These are phyloP conservation scores for Hyperopisus bebe DNA, from an alignment of 2,113 vertebrate genomes.

Conservation along the genomic window DNA sequence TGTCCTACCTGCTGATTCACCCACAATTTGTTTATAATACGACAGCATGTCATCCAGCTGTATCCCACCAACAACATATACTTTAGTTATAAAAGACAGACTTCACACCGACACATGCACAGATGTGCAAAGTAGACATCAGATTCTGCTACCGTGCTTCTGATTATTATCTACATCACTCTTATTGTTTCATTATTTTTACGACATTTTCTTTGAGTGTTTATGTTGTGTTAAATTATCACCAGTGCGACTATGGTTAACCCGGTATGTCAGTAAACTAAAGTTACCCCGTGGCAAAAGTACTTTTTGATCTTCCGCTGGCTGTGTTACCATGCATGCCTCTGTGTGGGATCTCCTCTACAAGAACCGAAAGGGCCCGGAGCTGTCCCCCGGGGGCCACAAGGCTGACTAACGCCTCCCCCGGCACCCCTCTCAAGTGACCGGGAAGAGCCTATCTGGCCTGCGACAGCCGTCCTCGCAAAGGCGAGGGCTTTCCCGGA, in stretches of 20 bases:
- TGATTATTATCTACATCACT: background rate
- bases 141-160: background rate
- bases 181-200: background rate
- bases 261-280: background rate
- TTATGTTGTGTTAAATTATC: background rate
- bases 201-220: background rate
- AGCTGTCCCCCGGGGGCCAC: background rate
- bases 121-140: slow-evolving; percentile 18
- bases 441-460: slow-evolving; percentile 9
- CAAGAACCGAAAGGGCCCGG: background rate
- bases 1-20: background rate
- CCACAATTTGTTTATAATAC: background rate
- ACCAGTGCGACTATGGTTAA: background rate
- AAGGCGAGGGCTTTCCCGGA: slow-evolving; percentile 11
- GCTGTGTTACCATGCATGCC: slow-evolving; percentile 16
- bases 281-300: background rate
- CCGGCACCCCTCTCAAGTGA: background rate
- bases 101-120: slow-evolving; percentile 26
- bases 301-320: slow-evolving; percentile 25
- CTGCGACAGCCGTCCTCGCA: slow-evolving; percentile 10
- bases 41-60: background rate
- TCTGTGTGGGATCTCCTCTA: slow-evolving; percentile 18
- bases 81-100: slow-evolving; percentile 21
- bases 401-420: background rate
- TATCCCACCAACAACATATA: background rate